Base-by-base conservation (phyloP, 2,113 vertebrate genomes). In the Hipposideros armiger region DNA sequence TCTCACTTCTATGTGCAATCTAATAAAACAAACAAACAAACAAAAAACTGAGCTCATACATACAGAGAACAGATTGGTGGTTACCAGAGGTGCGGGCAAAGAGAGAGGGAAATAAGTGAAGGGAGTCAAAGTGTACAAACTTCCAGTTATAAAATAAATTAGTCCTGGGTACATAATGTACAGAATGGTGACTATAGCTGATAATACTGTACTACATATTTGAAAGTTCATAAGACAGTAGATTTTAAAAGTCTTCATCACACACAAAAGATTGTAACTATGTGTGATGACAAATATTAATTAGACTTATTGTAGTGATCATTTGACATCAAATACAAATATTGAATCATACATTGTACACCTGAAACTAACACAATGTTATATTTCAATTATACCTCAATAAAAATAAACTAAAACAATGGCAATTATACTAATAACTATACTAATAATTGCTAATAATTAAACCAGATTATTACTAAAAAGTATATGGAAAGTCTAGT, bases 401-500 rank as follows among this genome's bases (percentile, higher is more conserved):
- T 22, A 72, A 83, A 83, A 40, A 86, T 30, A 3, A 81, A 81
- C 42, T 91, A 73, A 92, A 97, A 85, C 0, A 97, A 81, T 84
- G 93, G 93, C 69, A 97, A 83, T 87, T 93, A 93, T 92, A 96
- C 62, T 97, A 97, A 50, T 13, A 50, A 50, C 13, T 50, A 50
- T 50, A 50, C 47, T 50, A 50, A 50, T 50, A 50, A 50, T 85
- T 83, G 22, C 96, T 97, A 98, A 89, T 62, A 42, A 82, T 98
- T 97, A 96, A 91, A 95, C 60, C 95, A 98, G 95, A 88, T 98
- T 98, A 96, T 97, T 0, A 32, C 89, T 96, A 87, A 82, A 91
- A 11, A 42, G 30, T 30, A 84, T 47, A 81, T 80, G 64, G 22
- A 86, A 86, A 91, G 45, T 45, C n/a, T 28, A 36, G 45, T 72